phyloP scores from a whole-genome alignment of 2,113 vertebrate species.

The Canis aureus region DNA sequence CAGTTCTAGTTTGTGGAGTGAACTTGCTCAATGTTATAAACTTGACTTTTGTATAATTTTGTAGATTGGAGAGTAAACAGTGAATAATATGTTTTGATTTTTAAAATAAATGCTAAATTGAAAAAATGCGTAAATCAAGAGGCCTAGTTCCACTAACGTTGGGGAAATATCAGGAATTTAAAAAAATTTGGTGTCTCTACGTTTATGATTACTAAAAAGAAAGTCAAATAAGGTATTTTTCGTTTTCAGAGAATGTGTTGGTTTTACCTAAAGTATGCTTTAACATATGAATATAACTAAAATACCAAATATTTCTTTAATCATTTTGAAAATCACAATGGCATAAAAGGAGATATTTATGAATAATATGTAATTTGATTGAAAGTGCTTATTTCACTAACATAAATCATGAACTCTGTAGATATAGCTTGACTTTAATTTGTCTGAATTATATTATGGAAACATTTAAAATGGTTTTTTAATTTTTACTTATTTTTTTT shows the following conservation, averaged over 20 bases:
- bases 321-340: conserved; percentile 40
- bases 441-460: conserved; percentile 32
- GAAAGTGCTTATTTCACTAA: conserved; percentile 34
- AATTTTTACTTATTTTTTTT: too few species aligned
- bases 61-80: background rate
- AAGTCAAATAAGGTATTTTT: background rate
- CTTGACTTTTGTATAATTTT: conserved; percentile 41
- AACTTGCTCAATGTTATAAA: conserved; percentile 26
- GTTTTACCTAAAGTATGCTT: conserved; percentile 16
- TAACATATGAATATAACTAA: background rate
- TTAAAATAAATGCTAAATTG: conserved; percentile 1
- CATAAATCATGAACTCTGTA: background rate
- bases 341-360: conserved; percentile 32
- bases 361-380: conserved; percentile 3
- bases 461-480: background rate
- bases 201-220: conserved; percentile 49
- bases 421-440: conserved; percentile 37
- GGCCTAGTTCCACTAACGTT: background rate
- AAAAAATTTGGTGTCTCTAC: background rate
- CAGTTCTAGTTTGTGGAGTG: background rate
- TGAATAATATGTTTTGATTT: background rate
- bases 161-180: background rate
- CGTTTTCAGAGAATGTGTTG: conserved; percentile 32
- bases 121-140: background rate
- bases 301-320: conserved; percentile 30